Base-by-base conservation (phyloP, 2,113 vertebrate species). In the Corvus cornix region DNA sequence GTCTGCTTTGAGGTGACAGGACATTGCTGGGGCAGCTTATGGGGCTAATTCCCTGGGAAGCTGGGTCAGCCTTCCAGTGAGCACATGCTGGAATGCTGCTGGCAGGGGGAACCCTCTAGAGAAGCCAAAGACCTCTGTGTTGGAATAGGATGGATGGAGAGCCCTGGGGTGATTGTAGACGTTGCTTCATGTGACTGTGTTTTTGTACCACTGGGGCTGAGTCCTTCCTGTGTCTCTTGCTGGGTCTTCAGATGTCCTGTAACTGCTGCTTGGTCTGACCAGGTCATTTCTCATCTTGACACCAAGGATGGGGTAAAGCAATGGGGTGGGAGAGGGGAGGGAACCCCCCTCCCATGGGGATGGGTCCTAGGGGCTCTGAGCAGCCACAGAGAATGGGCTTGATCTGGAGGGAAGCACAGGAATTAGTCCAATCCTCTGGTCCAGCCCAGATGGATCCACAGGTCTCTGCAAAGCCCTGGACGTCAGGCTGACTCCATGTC, bases 301-400 rank as follows among this genome's bases (percentile, higher is more conserved):
- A 43, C 37, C 0, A 6, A 72, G 68, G 37, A 51, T 39, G 16
- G n/a, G 27, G 33, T 24, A 58, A 43, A 90, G 52, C 7, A 37
- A 12, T 7, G 17, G 28, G 15, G 9, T 81, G 33, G 53, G 52
- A 91, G 26, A 41, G 10, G 52, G 17, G 16, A 75, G 9, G 41
- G 48, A 82, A 46, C 7, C n/a, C 13, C 24, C 16, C 4, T 58
- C 52, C 51, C 35, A 27, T 1, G 1, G 9, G 22, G 21, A 37
- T 49, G 53, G 22, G 5, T 84, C 53, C 39, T 27, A 35, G 53
- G 24, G 20, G 6, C 51, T 87, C 68, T 74, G 28, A 94, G 58
- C n/a, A 63, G 33, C 48, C 43, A 27, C 48, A 11, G 0, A 0
- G 31, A 52, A 23, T 19, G 5, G 21, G 11, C 6, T 68, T 33